Evolutionary conservation across 2,113 vertebrate genomes (phyloP).

Genomic region (Triplophysa tibetana): DNA sequence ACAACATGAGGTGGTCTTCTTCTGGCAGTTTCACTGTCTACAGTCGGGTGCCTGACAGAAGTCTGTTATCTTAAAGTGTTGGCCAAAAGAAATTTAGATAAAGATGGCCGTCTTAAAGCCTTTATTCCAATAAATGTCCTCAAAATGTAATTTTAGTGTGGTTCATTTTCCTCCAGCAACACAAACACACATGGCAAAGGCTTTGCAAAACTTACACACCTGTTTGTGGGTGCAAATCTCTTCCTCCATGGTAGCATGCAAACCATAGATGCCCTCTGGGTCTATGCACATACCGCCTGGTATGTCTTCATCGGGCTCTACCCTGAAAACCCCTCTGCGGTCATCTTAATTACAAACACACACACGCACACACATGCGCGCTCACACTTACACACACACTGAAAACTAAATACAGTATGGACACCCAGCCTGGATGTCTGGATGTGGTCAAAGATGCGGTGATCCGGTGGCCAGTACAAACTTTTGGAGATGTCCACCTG

Average conservation of each 20-base stretch:
- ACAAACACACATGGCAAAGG: too few species aligned
- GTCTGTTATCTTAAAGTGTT: too few species aligned
- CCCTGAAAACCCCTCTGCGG: constrained; percentile 63
- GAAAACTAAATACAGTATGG: background rate
- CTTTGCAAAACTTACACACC: constrained; percentile 68
- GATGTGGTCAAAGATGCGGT: constrained; percentile 87
- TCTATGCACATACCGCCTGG: constrained; percentile 94
- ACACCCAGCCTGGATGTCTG: constrained; percentile 80
- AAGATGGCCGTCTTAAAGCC: too few species aligned
- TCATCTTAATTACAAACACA: constrained; percentile 58
- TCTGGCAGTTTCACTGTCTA: constrained; percentile 85
- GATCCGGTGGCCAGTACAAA: constrained; percentile 91
- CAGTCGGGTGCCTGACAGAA: constrained; percentile 80
- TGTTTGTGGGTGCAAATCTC: constrained; percentile 84
- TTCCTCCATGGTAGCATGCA: constrained; percentile 86
- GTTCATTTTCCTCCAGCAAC: too few species aligned
- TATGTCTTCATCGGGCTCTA: constrained; percentile 79
- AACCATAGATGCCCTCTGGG: constrained; percentile 87
- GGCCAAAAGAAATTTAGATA: too few species aligned
- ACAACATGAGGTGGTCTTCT: constrained; percentile 88
- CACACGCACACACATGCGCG: too few species aligned
- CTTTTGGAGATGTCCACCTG: constrained; percentile 93
- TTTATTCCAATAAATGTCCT: too few species aligned
- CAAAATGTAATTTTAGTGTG: too few species aligned
- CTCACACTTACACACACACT: too few species aligned